phyloP scores from a whole-genome alignment of 2,113 vertebrate species.

The Serilophus lunatus region DNA sequence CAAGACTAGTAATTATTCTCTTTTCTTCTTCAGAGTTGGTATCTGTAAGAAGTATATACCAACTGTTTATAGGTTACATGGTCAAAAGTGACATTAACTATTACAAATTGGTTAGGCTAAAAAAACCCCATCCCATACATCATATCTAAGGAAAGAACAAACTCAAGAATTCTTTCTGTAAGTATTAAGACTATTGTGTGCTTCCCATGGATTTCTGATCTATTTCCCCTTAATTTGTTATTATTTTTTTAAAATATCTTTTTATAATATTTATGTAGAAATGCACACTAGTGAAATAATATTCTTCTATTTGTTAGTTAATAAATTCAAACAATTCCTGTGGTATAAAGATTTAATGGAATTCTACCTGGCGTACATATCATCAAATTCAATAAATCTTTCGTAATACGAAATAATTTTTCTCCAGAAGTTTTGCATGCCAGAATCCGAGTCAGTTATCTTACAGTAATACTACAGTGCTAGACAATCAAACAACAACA shows the following conservation, averaged over 20 bases:
- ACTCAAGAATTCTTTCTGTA: background rate
- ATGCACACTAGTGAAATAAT: background rate
- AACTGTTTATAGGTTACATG: background rate
- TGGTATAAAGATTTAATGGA: background rate
- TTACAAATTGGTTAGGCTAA: background rate
- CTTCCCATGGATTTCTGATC: background rate
- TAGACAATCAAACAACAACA: fast-evolving
- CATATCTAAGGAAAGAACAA: background rate
- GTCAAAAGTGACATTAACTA: background rate
- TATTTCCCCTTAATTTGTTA: background rate
- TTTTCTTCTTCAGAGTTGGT: background rate
- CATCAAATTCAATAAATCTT: background rate
- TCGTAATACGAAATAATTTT: background rate
- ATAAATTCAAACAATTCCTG: background rate
- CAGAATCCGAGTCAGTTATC: background rate
- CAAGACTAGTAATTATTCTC: background rate
- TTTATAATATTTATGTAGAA: background rate
- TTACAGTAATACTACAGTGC: background rate
- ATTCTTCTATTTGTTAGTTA: background rate
- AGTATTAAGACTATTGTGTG: background rate
- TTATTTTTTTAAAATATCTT: background rate
- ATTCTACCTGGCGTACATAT: background rate
- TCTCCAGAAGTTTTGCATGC: background rate
- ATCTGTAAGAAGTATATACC: background rate
- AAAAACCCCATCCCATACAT: background rate